Percentiles rank a stretch among this genome's conserved stretches.
Evolutionary conservation across 2,113 vertebrate species (phyloP).

Genomic region (Atractosteus spatula): DNA sequence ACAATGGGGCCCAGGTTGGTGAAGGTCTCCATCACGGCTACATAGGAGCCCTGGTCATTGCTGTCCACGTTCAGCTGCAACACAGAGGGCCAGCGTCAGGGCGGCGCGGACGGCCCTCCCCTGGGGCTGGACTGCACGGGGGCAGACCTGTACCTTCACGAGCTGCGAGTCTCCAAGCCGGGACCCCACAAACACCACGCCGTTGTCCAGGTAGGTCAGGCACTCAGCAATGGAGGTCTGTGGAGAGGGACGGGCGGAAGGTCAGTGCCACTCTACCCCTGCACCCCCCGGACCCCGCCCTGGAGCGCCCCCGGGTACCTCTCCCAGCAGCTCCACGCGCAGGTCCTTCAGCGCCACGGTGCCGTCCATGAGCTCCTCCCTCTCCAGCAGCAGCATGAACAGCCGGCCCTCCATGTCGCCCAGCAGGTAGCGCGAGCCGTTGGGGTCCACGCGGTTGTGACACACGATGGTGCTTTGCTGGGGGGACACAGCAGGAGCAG

Average conservation of each 20-base stretch:
- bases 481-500: background rate
- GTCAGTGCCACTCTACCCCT: background rate
- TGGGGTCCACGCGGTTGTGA: constrained; percentile 95
- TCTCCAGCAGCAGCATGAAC: constrained; percentile 96
- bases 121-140: background rate
- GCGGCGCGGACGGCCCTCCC: background rate
- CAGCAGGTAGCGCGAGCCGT: constrained; percentile 90
- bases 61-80: constrained; percentile 92
- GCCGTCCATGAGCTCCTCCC: constrained; percentile 96
- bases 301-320: constrained; percentile 61
- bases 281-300: rapidly evolving
- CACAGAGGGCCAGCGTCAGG: constrained; percentile 8
- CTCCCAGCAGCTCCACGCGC: constrained; percentile 90
- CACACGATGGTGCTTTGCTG: constrained; percentile 98
- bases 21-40: constrained; percentile 97
- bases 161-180: constrained; percentile 95
- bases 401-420: constrained; percentile 97
- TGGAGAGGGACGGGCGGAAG: constrained; percentile 18
- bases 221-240: constrained; percentile 97
- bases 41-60: constrained; percentile 95
- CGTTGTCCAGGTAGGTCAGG: constrained; percentile 94
- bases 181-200: constrained; percentile 95
- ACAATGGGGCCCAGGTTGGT: constrained; percentile 97
- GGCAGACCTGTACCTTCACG: constrained; percentile 78
- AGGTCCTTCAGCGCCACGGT: constrained; percentile 89